Evolutionary conservation across 2,797 vertebrate species (phyloP), one percentile per base, ranked within the genome.

Genomic region (Anguilla marmorata): DNA sequence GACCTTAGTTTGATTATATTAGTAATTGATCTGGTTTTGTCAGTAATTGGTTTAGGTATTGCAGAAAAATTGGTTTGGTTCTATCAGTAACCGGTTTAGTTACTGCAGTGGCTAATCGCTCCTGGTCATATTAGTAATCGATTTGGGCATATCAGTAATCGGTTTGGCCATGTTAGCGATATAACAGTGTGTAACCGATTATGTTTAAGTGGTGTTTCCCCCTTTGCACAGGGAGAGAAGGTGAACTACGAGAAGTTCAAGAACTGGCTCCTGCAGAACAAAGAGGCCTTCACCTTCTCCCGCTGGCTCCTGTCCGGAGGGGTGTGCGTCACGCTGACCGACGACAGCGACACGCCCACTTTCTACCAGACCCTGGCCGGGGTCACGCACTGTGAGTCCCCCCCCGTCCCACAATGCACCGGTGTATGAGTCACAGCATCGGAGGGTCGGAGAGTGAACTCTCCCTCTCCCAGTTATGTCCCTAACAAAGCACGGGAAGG

Each of bases 311-410:
- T 99, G 0, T 99, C 98, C 0, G 97, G 97, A 87, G 98, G 98
- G 58, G 97, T 99, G 9, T 99, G 97, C 11, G 98, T 99, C 87
- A 99, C 98, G 0, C 98, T 99, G 90, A 99, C 99, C 0, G 98
- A 99, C 84, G 98, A 99, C 91, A 99, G 98, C 8, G 99, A 99
- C 95, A 99, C 98, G 12, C 99, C 99, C 86, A 99, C 99, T 89
- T 99, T 99, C 96, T 99, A 99, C 94, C 99, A 99, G 92, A 99
- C 99, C 76, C 95, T 99, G 90, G 98, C 99, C 87, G 99, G 99
- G 87, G 99, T 99, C 95, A 99, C 99, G 24, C 99, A 99, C 94
- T 94, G 99, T 99, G 94, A 98, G 98, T 98, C 37, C 37, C 37
- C 37, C 37, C 37, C 37, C 37, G 16, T 19, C 56, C 86, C 86